Conservation (phyloP, 2,797 vertebrate genomes). For the Falco rusticolus region DNA sequence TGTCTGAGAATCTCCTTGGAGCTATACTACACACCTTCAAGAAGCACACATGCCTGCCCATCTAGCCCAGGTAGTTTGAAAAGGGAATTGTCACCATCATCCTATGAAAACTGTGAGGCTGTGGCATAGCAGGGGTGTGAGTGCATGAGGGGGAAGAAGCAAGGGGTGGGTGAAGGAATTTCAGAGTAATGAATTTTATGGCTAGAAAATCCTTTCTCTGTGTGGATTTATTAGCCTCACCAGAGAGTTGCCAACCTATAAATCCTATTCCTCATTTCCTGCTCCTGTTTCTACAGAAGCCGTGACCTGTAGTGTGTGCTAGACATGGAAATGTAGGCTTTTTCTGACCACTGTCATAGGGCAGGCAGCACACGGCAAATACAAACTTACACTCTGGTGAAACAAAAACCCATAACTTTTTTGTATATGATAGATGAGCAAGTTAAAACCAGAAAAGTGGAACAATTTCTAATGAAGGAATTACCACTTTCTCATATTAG, state of each 20-base stretch:
- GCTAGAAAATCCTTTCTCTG: neutral
- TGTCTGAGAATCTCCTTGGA: neutral
- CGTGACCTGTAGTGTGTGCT: neutral
- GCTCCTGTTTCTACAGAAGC: neutral
- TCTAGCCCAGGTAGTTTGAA: neutral
- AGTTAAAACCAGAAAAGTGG: neutral
- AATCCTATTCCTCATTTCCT: neutral
- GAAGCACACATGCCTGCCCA: neutral
- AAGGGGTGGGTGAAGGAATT: rapidly evolving
- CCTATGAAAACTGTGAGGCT: neutral
- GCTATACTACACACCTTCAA: neutral
- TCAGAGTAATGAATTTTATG: neutral
- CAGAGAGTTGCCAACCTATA: neutral
- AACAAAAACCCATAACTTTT: neutral
- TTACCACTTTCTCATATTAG: neutral
- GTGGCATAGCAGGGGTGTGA: neutral
- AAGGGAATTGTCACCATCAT: neutral
- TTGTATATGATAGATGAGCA: neutral
- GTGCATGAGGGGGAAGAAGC: neutral
- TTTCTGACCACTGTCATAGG: neutral
- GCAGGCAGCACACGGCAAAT: neutral
- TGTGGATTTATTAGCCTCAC: neutral
- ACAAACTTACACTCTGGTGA: neutral
- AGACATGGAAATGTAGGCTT: neutral
- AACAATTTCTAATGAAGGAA: neutral